Conservation (phyloP, 2,888 invertebrate genomes). For the Aphelenchoides bicaudatus region DNA sequence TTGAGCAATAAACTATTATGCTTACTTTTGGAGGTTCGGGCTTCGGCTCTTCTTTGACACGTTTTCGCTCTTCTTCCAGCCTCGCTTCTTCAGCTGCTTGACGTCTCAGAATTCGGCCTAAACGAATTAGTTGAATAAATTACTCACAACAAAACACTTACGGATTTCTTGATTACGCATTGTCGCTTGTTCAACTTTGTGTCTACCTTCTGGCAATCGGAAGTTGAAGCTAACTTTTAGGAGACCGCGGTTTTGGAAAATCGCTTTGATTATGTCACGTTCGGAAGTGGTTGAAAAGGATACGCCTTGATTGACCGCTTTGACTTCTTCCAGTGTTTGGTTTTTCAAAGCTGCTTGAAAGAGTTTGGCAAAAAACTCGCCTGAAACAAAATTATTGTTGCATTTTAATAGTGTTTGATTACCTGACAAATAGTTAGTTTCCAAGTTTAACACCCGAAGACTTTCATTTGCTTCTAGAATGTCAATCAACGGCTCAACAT, state of each 20-base stretch:
- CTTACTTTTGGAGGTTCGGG: slow-evolving; percentile 19
- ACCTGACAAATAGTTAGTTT: slow-evolving; percentile 78
- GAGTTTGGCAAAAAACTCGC: slow-evolving; percentile 74
- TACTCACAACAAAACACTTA: slow-evolving; percentile 31
- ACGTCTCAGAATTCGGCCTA: slow-evolving; percentile 50
- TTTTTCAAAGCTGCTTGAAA: slow-evolving; percentile 79
- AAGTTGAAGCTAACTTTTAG: slow-evolving; percentile 58
- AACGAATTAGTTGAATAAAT: slow-evolving; percentile 16
- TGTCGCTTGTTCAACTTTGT: slow-evolving; percentile 56
- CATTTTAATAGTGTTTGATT: background rate
- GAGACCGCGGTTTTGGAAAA: slow-evolving; percentile 50
- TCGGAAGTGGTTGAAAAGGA: slow-evolving; percentile 56
- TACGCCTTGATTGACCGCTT: slow-evolving; percentile 81
- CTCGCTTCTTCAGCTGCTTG: slow-evolving; percentile 33
- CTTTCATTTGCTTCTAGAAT: slow-evolving; percentile 66
- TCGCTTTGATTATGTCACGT: slow-evolving; percentile 56
- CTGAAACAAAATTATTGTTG: slow-evolving; percentile 41
- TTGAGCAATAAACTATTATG: background rate
- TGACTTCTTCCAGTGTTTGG: slow-evolving; percentile 84
- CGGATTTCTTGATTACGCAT: slow-evolving; percentile 58
- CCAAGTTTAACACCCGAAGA: slow-evolving; percentile 66
- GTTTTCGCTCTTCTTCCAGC: slow-evolving; percentile 19
- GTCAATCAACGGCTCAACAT: slow-evolving; percentile 69
- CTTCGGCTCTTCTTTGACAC: slow-evolving; percentile 3
- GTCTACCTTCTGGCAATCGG: slow-evolving; percentile 56